Evolutionary conservation across 1,140 invertebrate species (phyloP).

Genomic region (Tetramorium alpestre): DNA sequence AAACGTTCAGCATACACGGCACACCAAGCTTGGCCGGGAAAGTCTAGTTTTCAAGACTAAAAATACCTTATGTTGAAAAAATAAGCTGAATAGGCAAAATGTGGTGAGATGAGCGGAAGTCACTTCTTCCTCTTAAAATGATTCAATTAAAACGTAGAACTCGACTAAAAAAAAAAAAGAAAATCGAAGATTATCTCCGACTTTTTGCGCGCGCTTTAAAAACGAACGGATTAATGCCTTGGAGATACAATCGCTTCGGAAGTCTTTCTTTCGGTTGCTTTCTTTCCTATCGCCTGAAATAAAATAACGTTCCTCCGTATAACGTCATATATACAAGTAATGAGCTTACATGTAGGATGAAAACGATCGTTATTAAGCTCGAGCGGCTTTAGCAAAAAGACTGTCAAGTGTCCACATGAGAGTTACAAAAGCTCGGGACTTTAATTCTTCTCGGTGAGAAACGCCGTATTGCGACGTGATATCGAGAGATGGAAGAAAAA

Average conservation of each 20-base stretch:
- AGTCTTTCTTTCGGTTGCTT: slow-evolving; percentile 10
- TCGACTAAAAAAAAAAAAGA: not conserved
- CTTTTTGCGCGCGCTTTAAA: not conserved
- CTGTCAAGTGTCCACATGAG: not conserved
- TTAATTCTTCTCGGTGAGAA: not conserved
- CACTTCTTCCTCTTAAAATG: not conserved
- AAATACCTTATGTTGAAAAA: not conserved
- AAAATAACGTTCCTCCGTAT: not conserved
- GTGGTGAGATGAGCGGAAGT: not conserved
- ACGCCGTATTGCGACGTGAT: not conserved
- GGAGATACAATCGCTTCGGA: slow-evolving; percentile 1
- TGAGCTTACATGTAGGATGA: slow-evolving; percentile 33
- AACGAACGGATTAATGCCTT: not conserved
- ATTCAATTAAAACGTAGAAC: not conserved
- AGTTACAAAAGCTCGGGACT: not conserved
- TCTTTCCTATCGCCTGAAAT: not conserved
- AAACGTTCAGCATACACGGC: not conserved
- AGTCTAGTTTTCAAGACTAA: slow-evolving; percentile 6
- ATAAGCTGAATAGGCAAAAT: slow-evolving; percentile 6
- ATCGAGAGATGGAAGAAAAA: not conserved
- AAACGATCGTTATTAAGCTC: slow-evolving; percentile 49
- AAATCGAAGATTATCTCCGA: not conserved
- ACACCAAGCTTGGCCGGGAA: not conserved
- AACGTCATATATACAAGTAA: slow-evolving; percentile 47
- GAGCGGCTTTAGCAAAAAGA: slow-evolving; percentile 30